Evolutionary conservation across 2,113 vertebrate genomes (phyloP).

Genomic region (Lepus europaeus): DNA sequence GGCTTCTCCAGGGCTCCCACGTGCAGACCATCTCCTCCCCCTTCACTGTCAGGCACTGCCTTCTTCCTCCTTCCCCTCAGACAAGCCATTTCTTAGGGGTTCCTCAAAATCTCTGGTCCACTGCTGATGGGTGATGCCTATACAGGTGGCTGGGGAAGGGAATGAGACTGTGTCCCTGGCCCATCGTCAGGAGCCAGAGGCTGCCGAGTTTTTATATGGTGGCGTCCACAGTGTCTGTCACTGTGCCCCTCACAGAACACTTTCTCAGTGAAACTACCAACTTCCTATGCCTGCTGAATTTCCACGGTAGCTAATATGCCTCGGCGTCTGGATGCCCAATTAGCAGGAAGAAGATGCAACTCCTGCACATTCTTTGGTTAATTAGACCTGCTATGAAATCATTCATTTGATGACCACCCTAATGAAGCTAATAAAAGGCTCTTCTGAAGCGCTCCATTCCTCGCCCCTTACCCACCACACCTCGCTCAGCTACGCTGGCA

Average conservation of each 20-base stretch:
- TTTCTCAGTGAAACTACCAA: not conserved
- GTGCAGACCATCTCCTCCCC: too few species aligned
- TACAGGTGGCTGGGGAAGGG: not conserved
- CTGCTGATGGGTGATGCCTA: not conserved
- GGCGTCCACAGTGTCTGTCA: not conserved
- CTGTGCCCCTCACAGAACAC: not conserved
- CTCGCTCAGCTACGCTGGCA: not conserved
- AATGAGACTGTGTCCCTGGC: not conserved
- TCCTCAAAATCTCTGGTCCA: not conserved
- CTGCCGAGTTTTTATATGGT: not conserved
- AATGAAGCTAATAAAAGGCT: slow-evolving; percentile 74
- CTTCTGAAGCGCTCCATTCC: slow-evolving; percentile 56
- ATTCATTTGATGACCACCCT: slow-evolving; percentile 71
- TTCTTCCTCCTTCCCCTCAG: not conserved
- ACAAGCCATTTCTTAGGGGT: not conserved
- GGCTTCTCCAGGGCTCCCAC: not conserved
- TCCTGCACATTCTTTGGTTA: slow-evolving; percentile 69
- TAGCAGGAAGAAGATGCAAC: slow-evolving; percentile 68
- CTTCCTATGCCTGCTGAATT: not conserved
- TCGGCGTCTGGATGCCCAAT: slow-evolving; percentile 57
- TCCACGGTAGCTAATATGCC: slow-evolving; percentile 24
- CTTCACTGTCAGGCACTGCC: not conserved
- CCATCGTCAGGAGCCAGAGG: not conserved
- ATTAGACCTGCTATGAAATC: slow-evolving; percentile 71
- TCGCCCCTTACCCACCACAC: slow-evolving; percentile 28